Conservation (phyloP, 2,113 vertebrate genomes). For the Mus pahari region DNA sequence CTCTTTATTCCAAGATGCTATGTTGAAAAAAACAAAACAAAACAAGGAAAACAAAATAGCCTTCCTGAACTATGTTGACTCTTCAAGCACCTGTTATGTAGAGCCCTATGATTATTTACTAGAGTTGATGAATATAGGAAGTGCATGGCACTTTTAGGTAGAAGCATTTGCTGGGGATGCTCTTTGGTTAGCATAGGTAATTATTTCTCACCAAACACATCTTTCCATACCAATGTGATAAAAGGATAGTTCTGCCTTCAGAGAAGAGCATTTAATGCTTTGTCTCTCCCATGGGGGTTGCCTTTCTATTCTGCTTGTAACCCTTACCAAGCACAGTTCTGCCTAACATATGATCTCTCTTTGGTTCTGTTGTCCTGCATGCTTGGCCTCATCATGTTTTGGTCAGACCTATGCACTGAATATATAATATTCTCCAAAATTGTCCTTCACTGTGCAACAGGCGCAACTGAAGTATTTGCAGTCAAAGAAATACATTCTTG, state of each 20-base stretch:
- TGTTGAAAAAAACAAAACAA: neutral
- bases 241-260: neutral
- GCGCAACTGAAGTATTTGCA: neutral
- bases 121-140: slow-evolving; percentile 56
- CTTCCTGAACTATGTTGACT: slow-evolving; percentile 55
- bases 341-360: neutral
- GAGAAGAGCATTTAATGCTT: neutral
- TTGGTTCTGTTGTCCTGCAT: neutral
- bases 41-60: neutral
- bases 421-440: neutral
- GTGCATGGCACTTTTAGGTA: slow-evolving; percentile 44
- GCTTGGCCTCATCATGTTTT: neutral
- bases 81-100: neutral
- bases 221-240: neutral
- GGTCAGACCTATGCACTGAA: neutral
- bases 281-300: neutral
- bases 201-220: slow-evolving; percentile 49
- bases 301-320: neutral
- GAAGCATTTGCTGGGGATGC: slow-evolving; percentile 42
- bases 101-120: slow-evolving; percentile 41
- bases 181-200: slow-evolving; percentile 62
- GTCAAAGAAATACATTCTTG: slow-evolving; percentile 23
- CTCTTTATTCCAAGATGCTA: slow-evolving; percentile 30
- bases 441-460: neutral
- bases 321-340: neutral